These are phyloP conservation scores for Acrobeloides nanus DNA, from an alignment of 2,888 invertebrate species.

Conservation along the genomic window DNA sequence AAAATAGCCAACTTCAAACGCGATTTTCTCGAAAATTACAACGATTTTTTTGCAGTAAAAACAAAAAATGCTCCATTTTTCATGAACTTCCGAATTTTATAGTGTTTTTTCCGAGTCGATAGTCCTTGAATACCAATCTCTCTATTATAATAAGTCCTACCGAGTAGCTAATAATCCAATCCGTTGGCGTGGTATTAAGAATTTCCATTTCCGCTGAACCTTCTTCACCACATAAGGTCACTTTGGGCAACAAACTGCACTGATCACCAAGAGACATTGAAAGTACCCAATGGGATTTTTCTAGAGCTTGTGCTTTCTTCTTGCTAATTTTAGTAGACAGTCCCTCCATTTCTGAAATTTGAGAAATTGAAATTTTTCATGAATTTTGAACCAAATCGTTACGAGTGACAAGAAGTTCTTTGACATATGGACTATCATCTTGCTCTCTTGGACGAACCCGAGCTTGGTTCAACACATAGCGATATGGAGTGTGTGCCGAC, in stretches of 20 bases:
- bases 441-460: conserved; percentile 8
- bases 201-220: conserved; percentile 18
- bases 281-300: conserved; percentile 25
- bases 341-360: conserved; percentile 23
- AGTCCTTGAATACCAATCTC: conserved; percentile 1
- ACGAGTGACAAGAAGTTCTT: conserved; percentile 13
- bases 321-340: conserved; percentile 31
- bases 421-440: conserved; percentile 22
- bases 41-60: no score
- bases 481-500: conserved; percentile 40
- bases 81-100: no score
- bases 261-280: conserved; percentile 24
- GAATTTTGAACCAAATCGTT: conserved; percentile 1
- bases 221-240: conserved; percentile 23
- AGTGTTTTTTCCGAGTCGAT: not conserved
- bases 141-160: conserved; percentile 5
- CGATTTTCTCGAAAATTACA: no score
- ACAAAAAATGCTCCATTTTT: no score
- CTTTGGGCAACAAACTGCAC: conserved; percentile 21
- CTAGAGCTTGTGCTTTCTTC: conserved; percentile 19
- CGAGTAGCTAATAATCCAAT: conserved; percentile 27
- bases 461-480: conserved; percentile 23
- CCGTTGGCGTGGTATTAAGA: conserved; percentile 20
- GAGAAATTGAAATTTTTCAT: not conserved
- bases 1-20: no score